Evolutionary conservation across 2,888 invertebrate genomes (phyloP), one percentile per base, ranked within the genome.

Genomic region (Celastrina argiolus): DNA sequence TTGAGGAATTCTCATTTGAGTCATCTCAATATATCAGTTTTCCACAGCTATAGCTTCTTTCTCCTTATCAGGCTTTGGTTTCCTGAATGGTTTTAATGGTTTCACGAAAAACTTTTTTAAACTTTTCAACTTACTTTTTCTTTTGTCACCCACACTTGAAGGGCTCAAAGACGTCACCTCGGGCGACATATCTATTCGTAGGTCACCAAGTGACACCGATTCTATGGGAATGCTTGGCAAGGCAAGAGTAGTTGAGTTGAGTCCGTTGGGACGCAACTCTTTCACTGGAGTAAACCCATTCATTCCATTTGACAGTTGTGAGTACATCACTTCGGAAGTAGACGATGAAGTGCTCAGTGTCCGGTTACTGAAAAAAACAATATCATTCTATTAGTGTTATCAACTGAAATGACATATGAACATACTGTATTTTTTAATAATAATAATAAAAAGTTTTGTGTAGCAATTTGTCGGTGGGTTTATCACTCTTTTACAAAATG

Each of bases 281-380:
- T 66, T 63, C 12, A 63, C 16, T 14, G 67, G 61, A 34, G 70
- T 67, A 36, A 69, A 70, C n/a, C 71, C 72, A 4, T 73, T 70
- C 6, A 63, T 64, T 36, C 22, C 68, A 59, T 69, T 70, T 3
- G 75, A 68, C 34, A 80, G 56, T 45, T 81, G 78, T 0, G 72
- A 74, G 7, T 83, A 80, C 64, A 75, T 78, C 6, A 81, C 65
- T 0, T 72, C 74, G 0, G 81, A 81, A 65, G 0, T 31, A 71
- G 0, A 72, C 61, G 26, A 28, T 26, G 41, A 63, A 41, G 36
- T 63, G 31, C 41, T 66, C 61, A 42, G 45, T 18, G 45, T 45
- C 18, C 18, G 51, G 51, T 51, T 22, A 22, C 51, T 51, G 51
- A 22, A 51, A 51, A 22, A 51, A 10, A 45, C 8, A 42, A n/a